Conservation (phyloP, 2,113 vertebrate genomes). For the Trematomus loennbergii region DNA sequence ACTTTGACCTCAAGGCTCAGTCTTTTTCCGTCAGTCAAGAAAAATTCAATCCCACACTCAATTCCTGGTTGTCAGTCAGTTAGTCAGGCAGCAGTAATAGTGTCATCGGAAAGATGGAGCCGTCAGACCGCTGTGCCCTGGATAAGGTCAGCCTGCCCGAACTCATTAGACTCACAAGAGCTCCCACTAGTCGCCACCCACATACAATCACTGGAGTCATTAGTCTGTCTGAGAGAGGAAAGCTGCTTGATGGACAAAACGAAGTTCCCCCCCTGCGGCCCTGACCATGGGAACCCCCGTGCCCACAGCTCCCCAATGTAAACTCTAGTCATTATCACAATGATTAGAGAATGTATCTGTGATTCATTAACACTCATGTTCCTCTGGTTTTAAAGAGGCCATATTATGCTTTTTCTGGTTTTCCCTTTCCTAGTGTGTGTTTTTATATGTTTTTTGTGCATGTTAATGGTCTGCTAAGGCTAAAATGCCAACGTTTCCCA, state of each 20-base stretch:
- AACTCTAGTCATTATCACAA: neutral
- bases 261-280: constrained; percentile 30
- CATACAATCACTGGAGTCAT: constrained; percentile 54
- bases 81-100: constrained; percentile 53
- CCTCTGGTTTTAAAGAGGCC: neutral
- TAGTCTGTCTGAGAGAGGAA: constrained; percentile 55
- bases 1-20: neutral
- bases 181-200: constrained; percentile 40
- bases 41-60: constrained; percentile 73
- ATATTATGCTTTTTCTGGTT: too few species aligned
- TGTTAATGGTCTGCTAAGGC: too few species aligned
- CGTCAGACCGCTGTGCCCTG: constrained; percentile 49
- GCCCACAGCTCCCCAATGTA: neutral
- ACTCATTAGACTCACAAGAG: constrained; percentile 63
- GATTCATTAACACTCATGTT: neutral
- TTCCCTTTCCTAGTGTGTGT: too few species aligned
- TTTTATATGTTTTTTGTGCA: too few species aligned
- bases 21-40: constrained; percentile 50
- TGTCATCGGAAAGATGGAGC: constrained; percentile 62
- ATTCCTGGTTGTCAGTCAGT: constrained; percentile 38
- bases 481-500: too few species aligned
- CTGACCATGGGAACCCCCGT: neutral
- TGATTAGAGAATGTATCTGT: constrained; percentile 7
- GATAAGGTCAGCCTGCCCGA: constrained; percentile 67
- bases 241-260: constrained; percentile 49